Evolutionary conservation across 1,140 invertebrate genomes (phyloP).

Genomic region (Mesaphorura yosii): DNA sequence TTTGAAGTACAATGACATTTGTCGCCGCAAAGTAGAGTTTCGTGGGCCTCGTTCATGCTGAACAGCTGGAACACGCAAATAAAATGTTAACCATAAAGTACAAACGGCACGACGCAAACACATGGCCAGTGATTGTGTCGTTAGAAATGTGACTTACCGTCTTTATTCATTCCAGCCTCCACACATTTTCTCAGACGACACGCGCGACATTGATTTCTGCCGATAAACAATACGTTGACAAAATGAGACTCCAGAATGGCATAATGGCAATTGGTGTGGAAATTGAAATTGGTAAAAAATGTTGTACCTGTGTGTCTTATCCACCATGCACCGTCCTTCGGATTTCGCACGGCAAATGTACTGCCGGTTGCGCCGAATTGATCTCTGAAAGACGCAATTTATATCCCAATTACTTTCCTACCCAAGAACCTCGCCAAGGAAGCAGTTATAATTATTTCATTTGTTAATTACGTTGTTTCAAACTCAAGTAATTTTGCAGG

Average conservation of each 20-base stretch:
- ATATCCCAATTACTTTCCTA: not conserved
- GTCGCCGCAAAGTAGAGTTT: constrained; percentile 76
- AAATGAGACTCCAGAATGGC: too few species aligned
- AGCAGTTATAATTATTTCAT: too few species aligned
- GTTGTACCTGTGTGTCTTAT: constrained; percentile 88
- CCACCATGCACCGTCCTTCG: constrained; percentile 74
- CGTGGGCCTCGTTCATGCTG: constrained; percentile 96
- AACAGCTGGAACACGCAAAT: constrained; percentile 57
- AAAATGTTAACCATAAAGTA: not conserved
- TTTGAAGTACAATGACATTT: constrained; percentile 65
- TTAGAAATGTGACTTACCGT: constrained; percentile 37
- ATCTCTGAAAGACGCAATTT: constrained; percentile 52
- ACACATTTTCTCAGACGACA: constrained; percentile 45
- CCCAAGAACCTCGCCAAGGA: not conserved
- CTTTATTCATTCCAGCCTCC: constrained; percentile 48
- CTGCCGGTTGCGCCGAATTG: constrained; percentile 83
- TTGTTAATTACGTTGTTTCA: too few species aligned
- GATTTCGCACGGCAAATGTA: constrained; percentile 90
- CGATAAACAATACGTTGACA: too few species aligned
- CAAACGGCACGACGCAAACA: not conserved
- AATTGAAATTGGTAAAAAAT: too few species aligned
- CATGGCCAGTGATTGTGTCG: not conserved
- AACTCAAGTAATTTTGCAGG: too few species aligned
- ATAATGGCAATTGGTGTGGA: too few species aligned
- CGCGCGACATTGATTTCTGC: constrained; percentile 49